Evolutionary conservation across 2,113 vertebrate genomes (phyloP).

Genomic region (Charina bottae): DNA sequence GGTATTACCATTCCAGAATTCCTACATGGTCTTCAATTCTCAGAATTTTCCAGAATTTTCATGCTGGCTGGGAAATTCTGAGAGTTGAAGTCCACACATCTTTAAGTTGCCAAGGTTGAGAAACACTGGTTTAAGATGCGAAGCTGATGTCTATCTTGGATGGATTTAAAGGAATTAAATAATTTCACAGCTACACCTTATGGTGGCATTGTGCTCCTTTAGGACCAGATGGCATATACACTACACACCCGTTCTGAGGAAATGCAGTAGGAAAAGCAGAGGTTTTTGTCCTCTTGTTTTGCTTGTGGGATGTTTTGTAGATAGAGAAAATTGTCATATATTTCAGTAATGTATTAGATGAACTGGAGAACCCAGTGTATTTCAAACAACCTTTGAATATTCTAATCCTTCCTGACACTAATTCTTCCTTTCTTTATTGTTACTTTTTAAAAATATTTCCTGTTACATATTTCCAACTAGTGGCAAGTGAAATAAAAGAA

Average conservation of each 20-base stretch:
- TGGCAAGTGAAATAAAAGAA: slow-evolving; percentile 23
- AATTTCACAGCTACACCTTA: not conserved
- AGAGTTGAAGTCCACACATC: too few relatives aligned
- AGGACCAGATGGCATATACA: not conserved
- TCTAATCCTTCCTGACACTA: not conserved
- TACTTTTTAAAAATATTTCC: not conserved
- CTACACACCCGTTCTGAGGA: not conserved
- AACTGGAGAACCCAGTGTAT: not conserved
- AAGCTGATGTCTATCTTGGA: not conserved
- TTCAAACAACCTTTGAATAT: not conserved
- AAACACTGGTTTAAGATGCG: not conserved
- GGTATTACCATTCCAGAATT: too few relatives aligned
- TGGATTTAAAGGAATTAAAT: not conserved
- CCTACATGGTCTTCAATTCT: too few relatives aligned
- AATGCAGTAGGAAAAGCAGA: not conserved
- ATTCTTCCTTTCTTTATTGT: not conserved
- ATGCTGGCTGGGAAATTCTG: too few relatives aligned
- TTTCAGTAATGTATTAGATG: not conserved
- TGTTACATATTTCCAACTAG: not conserved
- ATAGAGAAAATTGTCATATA: not conserved
- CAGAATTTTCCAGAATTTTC: too few relatives aligned
- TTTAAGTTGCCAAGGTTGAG: too few relatives aligned
- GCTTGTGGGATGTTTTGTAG: not conserved
- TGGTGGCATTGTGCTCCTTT: not conserved
- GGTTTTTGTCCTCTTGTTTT: not conserved